Evolutionary conservation across 2,797 vertebrate species (phyloP).

Genomic region (Peromyscus attwateri): DNA sequence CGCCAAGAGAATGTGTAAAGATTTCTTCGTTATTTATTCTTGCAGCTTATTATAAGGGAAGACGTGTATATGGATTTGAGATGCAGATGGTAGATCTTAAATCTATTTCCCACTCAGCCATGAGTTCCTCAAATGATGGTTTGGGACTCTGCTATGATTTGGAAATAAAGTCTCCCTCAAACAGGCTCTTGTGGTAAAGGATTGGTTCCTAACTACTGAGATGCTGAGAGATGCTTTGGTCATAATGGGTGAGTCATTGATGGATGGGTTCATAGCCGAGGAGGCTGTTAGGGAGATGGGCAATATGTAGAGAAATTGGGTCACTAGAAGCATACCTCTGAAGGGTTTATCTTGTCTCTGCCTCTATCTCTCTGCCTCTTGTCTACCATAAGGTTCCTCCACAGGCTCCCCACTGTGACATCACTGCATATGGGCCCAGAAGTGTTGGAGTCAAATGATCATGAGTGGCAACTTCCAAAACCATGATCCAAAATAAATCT

Average conservation of each 20-base stretch:
- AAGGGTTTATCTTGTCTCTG: neutral
- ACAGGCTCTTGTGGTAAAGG: neutral
- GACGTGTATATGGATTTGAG: neutral
- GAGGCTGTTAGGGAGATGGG: neutral
- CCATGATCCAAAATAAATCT: neutral
- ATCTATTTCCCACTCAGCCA: neutral
- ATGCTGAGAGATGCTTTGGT: neutral
- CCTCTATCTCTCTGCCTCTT: neutral
- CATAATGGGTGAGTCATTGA: neutral
- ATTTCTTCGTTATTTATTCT: constrained; percentile 43
- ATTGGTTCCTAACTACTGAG: neutral
- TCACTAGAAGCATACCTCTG: neutral
- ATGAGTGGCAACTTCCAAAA: neutral
- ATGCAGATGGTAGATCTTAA: neutral
- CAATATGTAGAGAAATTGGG: neutral
- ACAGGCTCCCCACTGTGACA: neutral
- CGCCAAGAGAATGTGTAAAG: neutral
- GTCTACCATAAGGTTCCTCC: neutral
- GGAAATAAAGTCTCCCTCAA: neutral
- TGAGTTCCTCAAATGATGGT: neutral
- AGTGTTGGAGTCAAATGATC: neutral
- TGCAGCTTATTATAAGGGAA: neutral
- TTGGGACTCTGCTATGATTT: neutral
- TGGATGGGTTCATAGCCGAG: too few relatives aligned
- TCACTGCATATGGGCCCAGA: neutral